A percentile compares a stretch with the other conserved stretches of the same genome.
Evolutionary conservation across 2,113 vertebrate genomes (phyloP).

Genomic region (Sapayoa aenigma): DNA sequence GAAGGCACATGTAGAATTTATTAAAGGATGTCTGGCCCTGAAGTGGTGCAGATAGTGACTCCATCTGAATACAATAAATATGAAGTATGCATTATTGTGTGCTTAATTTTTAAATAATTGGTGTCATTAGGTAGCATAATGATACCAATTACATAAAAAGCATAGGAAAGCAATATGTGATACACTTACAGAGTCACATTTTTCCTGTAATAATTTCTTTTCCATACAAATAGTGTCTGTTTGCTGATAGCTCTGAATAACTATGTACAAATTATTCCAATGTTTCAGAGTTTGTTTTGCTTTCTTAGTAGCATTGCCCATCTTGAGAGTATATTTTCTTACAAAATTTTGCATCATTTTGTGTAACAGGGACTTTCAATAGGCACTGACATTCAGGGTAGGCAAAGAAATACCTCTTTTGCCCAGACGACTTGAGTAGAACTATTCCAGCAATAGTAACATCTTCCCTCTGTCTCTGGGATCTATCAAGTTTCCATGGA

Average conservation of each 20-base stretch:
- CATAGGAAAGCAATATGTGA: constrained; percentile 33
- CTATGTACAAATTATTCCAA: constrained; percentile 34
- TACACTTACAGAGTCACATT: constrained; percentile 39
- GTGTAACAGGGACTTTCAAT: accelerated
- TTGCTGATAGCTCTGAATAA: constrained; percentile 62
- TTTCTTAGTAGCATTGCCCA: background rate
- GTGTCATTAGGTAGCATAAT: constrained; percentile 71
- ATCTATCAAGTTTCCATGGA: background rate
- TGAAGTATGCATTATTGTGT: constrained; percentile 32
- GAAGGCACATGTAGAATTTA: constrained; percentile 58
- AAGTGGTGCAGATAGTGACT: constrained; percentile 48
- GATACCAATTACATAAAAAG: constrained; percentile 43
- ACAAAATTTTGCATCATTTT: background rate
- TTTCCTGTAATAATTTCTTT: constrained; percentile 63
- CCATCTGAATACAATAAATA: constrained; percentile 60
- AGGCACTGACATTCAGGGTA: background rate
- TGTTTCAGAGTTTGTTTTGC: constrained; percentile 51
- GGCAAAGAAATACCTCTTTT: background rate
- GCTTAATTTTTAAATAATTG: constrained; percentile 78
- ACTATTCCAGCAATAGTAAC: background rate
- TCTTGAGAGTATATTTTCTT: background rate
- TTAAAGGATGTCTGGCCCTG: constrained; percentile 26
- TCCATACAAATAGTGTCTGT: constrained; percentile 38
- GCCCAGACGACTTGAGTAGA: background rate
- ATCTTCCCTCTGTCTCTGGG: background rate